These are phyloP conservation scores for Scaptomyza caliginosa DNA, from an alignment of 2,888 invertebrate species.

Conservation along the genomic window DNA sequence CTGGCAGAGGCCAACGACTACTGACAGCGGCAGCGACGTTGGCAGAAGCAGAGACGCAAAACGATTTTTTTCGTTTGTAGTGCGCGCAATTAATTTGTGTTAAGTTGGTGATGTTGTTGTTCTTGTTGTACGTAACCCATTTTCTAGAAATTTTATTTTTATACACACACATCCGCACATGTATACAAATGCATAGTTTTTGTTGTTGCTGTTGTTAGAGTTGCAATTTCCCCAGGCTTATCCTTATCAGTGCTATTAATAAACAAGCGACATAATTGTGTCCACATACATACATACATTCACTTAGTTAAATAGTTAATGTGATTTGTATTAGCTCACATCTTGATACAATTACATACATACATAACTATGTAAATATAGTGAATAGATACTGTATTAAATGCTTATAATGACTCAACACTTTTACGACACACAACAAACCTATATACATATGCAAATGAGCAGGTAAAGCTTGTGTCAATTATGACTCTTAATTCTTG, in stretches of 20 bases:
- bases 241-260: constrained; percentile 51
- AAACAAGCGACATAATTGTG: constrained; percentile 33
- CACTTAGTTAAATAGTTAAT: constrained; percentile 7
- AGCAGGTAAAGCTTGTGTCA: constrained; percentile 30
- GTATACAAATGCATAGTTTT: constrained; percentile 10
- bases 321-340: constrained; percentile 42
- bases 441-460: constrained; percentile 27
- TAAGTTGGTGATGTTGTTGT: no score
- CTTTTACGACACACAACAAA: constrained; percentile 23
- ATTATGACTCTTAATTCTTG: constrained; percentile 49
- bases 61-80: constrained; percentile 54
- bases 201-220: constrained; percentile 19
- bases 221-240: constrained; percentile 51
- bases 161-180: constrained; percentile 16
- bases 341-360: constrained; percentile 5
- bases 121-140: constrained; percentile 54
- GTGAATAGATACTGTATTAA: constrained; percentile 16
- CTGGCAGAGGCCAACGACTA: constrained; percentile 8
- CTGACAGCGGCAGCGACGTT: constrained; percentile 9
- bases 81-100: constrained; percentile 66
- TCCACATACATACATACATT: neutral
- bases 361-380: constrained; percentile 14
- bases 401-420: constrained; percentile 48
- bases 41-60: constrained; percentile 19
- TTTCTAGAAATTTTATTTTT: constrained; percentile 54